Evolutionary conservation across 1,140 invertebrate species (phyloP), one percentile per base, ranked within the genome.

Genomic region (Episyrphus balteatus): DNA sequence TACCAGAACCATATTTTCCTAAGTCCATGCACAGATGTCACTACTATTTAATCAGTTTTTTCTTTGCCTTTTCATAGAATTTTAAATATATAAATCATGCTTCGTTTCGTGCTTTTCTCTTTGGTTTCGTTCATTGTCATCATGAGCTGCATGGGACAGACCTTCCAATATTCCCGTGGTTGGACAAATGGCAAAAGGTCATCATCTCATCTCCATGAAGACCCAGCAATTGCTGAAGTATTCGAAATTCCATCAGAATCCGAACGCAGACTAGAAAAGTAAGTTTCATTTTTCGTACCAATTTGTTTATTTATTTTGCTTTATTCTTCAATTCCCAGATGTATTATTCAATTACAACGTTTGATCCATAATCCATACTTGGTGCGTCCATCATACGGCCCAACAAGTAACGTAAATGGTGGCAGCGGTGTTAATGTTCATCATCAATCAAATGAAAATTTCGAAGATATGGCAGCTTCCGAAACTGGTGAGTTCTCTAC

Each of bases 111-210:
- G 33, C n/a, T 66, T 36, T 51, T 63, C 43, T 58, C 61, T 3
- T 50, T 66, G n/a, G 52, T 63, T 21, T 50, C 66, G 33, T 57
- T 62, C 43, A 57, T 56, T 1, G 42, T 64, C 10, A 59, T 55
- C 10, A 62, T 62, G 54, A 56, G 51, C 8, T 67, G 63, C 53
- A 54, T 57, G 62, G 59, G 47, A 14, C 82, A 84, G 65, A 84
- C 80, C 1, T 84, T 83, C 63, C 81, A 84, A 54, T 84, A 84
- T 58, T 83, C 80, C 32, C 67, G 76, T 0, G 82, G 82, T n/a
- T 85, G 83, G 83, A 83, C 78, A 31, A 83, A 82, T 56, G 81
- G 82, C 5, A 83, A 82, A 50, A 58, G 79, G 2, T 67, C 73
- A n/a, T 62, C 70, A 0, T 55, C 59, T 5, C 47, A 55, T 26